Evolutionary conservation across 2,797 vertebrate species (phyloP), one percentile per base, ranked within the genome.

Genomic region (Enteromius mattozi): DNA sequence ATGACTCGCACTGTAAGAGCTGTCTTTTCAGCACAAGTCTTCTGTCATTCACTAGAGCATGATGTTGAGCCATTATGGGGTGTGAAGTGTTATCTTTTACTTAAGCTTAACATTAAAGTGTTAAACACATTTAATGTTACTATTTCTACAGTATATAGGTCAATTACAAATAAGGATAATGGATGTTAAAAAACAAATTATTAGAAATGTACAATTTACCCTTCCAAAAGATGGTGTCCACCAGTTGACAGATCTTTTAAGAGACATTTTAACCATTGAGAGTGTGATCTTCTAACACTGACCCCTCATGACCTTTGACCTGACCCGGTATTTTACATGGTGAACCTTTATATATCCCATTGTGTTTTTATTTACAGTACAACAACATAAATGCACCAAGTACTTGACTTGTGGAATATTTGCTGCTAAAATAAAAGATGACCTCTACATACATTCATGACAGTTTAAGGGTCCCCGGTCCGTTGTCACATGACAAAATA

Each of bases 1-100:
- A 81, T 80, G 49, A 82, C n/a, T 51, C 65, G 69, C 30, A 33
- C 33, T 33, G 19, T 84, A 56, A 49, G 78, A 69, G 86, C 86
- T 89, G 85, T 86, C 86, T 84, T 75, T 88, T 88, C 89, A 84
- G 86, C 77, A 82, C 79, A 80, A 79, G 78, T 78, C 35, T n/a
- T 42, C 47, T 78, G 21, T 54, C 69, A 84, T 84, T 81, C 74
- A 77, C 33, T 42, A 16, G n/a, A 81, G 71, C 40, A 4, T 51
- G 51, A 81, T 17, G 49, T 76, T 27, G 59, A 63, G 35, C 6
- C 79, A 40, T 71, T 65, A 47, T 30, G 16, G 6, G 42, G 63
- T 17, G 61, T 76, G 37, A 45, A 68, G 35, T 19, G 63, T 66
- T 35, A 66, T 30, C 63, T 35, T 66, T 66, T 17, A 8, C 17